Evolutionary conservation across 2,797 vertebrate genomes (phyloP), one percentile per base, ranked within the genome.

Genomic region (Antennarius maculatus): DNA sequence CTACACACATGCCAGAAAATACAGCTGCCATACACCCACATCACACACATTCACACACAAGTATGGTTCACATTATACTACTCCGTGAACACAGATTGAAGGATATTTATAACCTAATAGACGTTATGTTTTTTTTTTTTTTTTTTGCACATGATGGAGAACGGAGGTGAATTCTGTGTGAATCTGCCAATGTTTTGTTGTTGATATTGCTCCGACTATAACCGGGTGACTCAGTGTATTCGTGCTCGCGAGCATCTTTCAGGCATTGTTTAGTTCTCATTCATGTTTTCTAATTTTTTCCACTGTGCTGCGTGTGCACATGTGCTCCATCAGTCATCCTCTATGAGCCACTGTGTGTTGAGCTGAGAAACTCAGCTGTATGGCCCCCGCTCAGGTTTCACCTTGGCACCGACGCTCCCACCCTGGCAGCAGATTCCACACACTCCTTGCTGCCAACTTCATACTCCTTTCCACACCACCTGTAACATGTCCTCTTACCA

Each of bases 401-500:
- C 85, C 84, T 82, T 92, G 89, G 90, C 88, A 86, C 43, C 62
- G 18, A 2, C 3, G 62, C 82, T 81, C 80, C 75, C 78, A 67
- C 82, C 73, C 86, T 90, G 86, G 89, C 91, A 89, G 66, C 74
- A 76, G 80, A 79, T 78, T 85, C 81, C 77, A 66, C 76, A 71
- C 68, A 53, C 64, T 78, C 67, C 56, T 45, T 49, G 34, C 72
- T 86, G 87, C 86, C 88, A 88, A 81, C 61, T 77, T 77, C 83
- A 74, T 70, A 59, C 84, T 85, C 85, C 85, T 82, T 88, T 91
- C 87, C 89, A 86, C 87, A 88, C 91, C 84, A 92, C 91, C 91
- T 92, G 91, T 92, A 90, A 89, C 89, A 88, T 88, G 88, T 87
- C 88, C 84, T 88, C 82, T 85, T 82, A 88, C 84, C 18, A 81